Evolutionary conservation across 2,888 invertebrate genomes (phyloP).

Genomic region (Noctua pronuba): DNA sequence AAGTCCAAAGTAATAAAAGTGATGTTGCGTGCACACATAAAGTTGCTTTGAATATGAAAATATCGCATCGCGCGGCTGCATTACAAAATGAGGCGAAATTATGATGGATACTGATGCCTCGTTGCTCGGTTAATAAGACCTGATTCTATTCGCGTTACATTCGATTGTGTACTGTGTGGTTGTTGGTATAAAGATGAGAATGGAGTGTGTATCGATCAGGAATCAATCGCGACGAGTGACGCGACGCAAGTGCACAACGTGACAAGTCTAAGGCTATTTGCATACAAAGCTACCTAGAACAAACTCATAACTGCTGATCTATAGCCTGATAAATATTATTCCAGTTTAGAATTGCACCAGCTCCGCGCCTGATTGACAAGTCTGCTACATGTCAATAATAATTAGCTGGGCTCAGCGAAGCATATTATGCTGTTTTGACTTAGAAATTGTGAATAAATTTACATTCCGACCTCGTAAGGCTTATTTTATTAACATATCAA

Average conservation of each 20-base stretch:
- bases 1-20: constrained; percentile 65
- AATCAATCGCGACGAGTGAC: constrained; percentile 76
- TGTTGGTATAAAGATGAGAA: constrained; percentile 61
- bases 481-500: constrained; percentile 61
- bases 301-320: constrained; percentile 46
- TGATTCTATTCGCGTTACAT: constrained; percentile 72
- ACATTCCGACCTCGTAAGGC: constrained; percentile 55
- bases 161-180: constrained; percentile 68
- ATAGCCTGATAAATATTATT: constrained; percentile 46
- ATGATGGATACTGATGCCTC: constrained; percentile 89
- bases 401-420: constrained; percentile 51
- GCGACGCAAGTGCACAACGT: constrained; percentile 72
- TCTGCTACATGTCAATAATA: constrained; percentile 57
- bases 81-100: constrained; percentile 89
- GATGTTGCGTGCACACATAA: constrained; percentile 63
- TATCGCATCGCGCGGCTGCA: constrained; percentile 82
- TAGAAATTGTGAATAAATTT: constrained; percentile 65
- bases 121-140: constrained; percentile 87
- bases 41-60: constrained; percentile 82
- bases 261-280: constrained; percentile 65
- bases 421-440: constrained; percentile 59
- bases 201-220: constrained; percentile 59
- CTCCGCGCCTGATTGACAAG: constrained; percentile 59
- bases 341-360: constrained; percentile 58
- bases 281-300: constrained; percentile 58